Evolutionary conservation across 2,888 invertebrate genomes (phyloP).

Genomic region (Dasypogon diadema): DNA sequence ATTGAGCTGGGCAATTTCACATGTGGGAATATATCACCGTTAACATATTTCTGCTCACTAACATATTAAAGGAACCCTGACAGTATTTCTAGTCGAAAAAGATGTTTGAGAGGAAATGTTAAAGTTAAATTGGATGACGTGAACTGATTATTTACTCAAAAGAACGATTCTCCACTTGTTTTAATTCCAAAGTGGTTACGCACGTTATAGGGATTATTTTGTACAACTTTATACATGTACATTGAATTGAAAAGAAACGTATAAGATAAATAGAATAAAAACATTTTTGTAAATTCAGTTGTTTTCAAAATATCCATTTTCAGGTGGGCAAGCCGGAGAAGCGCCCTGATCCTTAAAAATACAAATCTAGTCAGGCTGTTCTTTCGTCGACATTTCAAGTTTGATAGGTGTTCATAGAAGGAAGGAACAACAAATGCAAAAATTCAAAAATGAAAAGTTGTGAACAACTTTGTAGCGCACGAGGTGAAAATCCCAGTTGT

Average conservation of each 20-base stretch:
- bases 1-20: too few relatives aligned
- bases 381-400: not conserved
- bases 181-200: constrained; percentile 20
- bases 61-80: too few relatives aligned
- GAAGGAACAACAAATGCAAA: too few relatives aligned
- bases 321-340: too few relatives aligned
- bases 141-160: constrained; percentile 28
- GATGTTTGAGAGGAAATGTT: not conserved
- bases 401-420: not conserved
- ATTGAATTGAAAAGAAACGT: constrained; percentile 30
- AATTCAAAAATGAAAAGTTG: too few relatives aligned
- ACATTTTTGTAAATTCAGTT: constrained; percentile 15
- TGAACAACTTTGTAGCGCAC: too few relatives aligned
- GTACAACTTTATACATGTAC: constrained; percentile 36
- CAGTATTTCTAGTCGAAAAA: too few relatives aligned
- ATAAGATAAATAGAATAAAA: constrained; percentile 36
- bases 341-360: too few relatives aligned
- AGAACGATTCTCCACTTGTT: constrained; percentile 9
- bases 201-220: constrained; percentile 40
- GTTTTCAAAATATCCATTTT: not conserved
- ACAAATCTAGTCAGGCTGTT: too few relatives aligned
- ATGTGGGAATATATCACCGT: too few relatives aligned
- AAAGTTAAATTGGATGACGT: constrained; percentile 25
- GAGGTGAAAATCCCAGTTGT: too few relatives aligned
- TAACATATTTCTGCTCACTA: too few relatives aligned